Conservation (phyloP, 1,140 invertebrate genomes). For the Drosophila virilis region DNA sequence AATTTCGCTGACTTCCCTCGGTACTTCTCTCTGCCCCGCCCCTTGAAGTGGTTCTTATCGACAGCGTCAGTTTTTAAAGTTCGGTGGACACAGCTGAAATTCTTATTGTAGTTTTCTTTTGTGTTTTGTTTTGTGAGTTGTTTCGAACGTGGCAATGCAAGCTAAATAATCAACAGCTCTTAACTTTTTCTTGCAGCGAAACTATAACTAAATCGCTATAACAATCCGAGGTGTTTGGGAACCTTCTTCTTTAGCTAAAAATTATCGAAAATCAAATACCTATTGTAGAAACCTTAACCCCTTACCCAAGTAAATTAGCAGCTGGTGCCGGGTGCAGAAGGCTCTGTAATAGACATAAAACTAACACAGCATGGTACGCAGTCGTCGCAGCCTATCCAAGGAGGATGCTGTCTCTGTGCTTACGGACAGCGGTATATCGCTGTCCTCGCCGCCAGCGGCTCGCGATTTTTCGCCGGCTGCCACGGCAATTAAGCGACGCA, state of each 20-base stretch:
- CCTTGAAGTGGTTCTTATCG: slow-evolving; percentile 37
- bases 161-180: slow-evolving; percentile 54
- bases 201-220: slow-evolving; percentile 57
- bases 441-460: slow-evolving; percentile 75
- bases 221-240: slow-evolving; percentile 67
- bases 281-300: slow-evolving; percentile 57
- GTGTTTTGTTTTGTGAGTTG: slow-evolving; percentile 51
- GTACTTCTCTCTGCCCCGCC: slow-evolving; percentile 3
- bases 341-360: slow-evolving; percentile 31
- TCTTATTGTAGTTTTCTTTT: slow-evolving; percentile 45
- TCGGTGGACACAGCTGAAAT: slow-evolving; percentile 75
- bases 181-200: slow-evolving; percentile 69
- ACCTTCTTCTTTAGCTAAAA: slow-evolving; percentile 24
- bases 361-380: slow-evolving; percentile 70
- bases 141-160: slow-evolving; percentile 54
- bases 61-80: slow-evolving; percentile 40
- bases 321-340: slow-evolving; percentile 64
- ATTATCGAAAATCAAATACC: slow-evolving; percentile 40
- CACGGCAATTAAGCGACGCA: slow-evolving; percentile 51
- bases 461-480: slow-evolving; percentile 43
- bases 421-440: slow-evolving; percentile 76
- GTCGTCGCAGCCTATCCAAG: slow-evolving; percentile 77
- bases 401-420: slow-evolving; percentile 73
- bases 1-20: not conserved
- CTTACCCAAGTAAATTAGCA: slow-evolving; percentile 36